These are phyloP conservation scores for Leucophenga montana DNA, from an alignment of 2,888 invertebrate genomes.

Conservation along the genomic window DNA sequence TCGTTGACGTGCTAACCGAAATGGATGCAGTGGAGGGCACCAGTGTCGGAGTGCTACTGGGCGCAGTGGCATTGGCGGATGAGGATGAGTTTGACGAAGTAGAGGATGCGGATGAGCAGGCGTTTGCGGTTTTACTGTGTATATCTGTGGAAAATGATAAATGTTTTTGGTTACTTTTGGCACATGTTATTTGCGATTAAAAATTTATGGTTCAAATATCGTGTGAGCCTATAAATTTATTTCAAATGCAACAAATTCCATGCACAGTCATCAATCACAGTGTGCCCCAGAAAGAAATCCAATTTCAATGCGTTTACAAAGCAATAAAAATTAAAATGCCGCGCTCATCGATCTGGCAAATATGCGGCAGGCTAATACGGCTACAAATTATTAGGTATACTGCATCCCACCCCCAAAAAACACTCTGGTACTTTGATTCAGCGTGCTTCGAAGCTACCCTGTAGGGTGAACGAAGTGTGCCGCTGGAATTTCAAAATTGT, in stretches of 20 bases:
- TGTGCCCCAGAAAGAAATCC: constrained; percentile 16
- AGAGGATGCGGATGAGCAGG: constrained; percentile 57
- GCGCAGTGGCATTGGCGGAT: constrained; percentile 53
- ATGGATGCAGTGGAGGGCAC: constrained; percentile 38
- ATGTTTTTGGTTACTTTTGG: too few relatives aligned
- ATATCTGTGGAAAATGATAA: constrained; percentile 43
- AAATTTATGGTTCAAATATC: neutral
- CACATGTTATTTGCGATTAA: too few relatives aligned
- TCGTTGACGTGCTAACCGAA: constrained; percentile 42
- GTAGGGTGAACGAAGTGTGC: constrained; percentile 38
- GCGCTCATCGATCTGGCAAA: constrained; percentile 44
- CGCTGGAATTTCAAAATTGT: constrained; percentile 48
- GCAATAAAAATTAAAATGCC: constrained; percentile 48
- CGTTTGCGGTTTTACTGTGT: constrained; percentile 53
- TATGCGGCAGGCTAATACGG: constrained; percentile 40
- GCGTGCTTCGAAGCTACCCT: neutral
- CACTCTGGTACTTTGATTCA: neutral
- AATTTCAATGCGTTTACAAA: constrained; percentile 26
- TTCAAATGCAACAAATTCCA: constrained; percentile 5
- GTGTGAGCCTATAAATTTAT: constrained; percentile 5
- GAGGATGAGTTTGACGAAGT: constrained; percentile 59
- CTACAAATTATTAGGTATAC: constrained; percentile 36
- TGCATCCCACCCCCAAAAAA: neutral
- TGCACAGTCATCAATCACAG: constrained; percentile 58
- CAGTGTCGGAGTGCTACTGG: constrained; percentile 50